These are phyloP conservation scores for Pollimyrus isidori DNA, from an alignment of 2,113 vertebrate genomes.

Conservation along the genomic window DNA sequence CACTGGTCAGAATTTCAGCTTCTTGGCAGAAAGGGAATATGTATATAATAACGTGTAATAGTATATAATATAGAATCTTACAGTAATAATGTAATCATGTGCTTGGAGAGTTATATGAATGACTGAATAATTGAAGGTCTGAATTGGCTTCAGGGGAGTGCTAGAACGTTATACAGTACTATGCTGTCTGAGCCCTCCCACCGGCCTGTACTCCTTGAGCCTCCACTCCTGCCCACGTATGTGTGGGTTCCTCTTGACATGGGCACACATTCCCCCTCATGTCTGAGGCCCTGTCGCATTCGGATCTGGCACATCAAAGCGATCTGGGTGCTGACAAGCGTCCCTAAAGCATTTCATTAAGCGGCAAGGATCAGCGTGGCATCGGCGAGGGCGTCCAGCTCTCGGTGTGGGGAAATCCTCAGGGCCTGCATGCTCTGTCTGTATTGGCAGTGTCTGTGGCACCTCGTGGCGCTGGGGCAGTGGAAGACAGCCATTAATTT, in stretches of 20 bases:
- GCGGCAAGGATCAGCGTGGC: neutral
- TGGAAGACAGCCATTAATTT: neutral
- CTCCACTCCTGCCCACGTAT: neutral
- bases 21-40: neutral
- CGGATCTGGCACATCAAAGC: neutral
- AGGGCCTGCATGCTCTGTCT: neutral
- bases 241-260: neutral
- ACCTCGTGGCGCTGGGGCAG: neutral
- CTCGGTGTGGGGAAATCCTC: neutral
- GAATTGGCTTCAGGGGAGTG: neutral
- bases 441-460: neutral
- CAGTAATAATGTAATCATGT: neutral
- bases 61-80: neutral
- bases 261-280: neutral
- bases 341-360: conserved; percentile 11
- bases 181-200: neutral
- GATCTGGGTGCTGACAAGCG: neutral
- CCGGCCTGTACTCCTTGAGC: neutral
- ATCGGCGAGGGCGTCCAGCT: neutral
- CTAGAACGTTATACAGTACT: neutral
- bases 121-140: neutral
- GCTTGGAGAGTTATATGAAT: neutral
- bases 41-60: neutral
- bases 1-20: neutral
- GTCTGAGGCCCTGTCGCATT: neutral